phyloP scores from a whole-genome alignment of 2,888 invertebrate species.

The Prosapia bicincta region DNA sequence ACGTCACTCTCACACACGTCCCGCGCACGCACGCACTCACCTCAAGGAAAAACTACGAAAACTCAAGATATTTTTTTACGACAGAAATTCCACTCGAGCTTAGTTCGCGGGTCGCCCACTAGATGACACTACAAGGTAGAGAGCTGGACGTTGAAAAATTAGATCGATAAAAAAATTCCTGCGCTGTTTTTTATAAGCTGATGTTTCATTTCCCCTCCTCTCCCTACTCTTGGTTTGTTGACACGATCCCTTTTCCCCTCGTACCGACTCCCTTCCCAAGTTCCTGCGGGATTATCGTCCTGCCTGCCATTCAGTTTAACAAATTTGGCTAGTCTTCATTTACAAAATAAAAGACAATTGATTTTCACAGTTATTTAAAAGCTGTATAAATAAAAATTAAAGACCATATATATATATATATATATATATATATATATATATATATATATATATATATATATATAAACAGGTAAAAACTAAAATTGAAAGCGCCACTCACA shows the following conservation, averaged over 20 bases:
- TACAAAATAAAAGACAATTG: too few species aligned
- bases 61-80: constrained; percentile 25
- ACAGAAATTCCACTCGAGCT: constrained; percentile 5
- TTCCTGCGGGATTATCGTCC: background rate
- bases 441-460: too few species aligned
- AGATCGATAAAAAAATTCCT: constrained; percentile 44
- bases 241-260: constrained; percentile 16
- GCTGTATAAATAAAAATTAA: too few species aligned
- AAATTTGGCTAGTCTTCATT: too few species aligned
- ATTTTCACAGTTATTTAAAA: too few species aligned
- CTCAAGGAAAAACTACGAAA: constrained; percentile 27
- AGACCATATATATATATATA: too few species aligned
- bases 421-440: too few species aligned
- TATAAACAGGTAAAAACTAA: too few species aligned
- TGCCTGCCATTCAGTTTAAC: background rate
- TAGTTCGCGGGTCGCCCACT: constrained; percentile 25
- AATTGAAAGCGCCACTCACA: too few species aligned
- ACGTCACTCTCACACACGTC: constrained; percentile 22
- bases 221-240: constrained; percentile 18
- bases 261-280: constrained; percentile 4
- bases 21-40: constrained; percentile 25
- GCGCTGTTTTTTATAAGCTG: constrained; percentile 42
- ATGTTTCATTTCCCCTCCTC: constrained; percentile 37
- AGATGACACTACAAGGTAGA: constrained; percentile 26
- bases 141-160: constrained; percentile 32